These are phyloP conservation scores for Pseudomugil gertrudae DNA, from an alignment of 2,797 vertebrate genomes.

Conservation along the genomic window DNA sequence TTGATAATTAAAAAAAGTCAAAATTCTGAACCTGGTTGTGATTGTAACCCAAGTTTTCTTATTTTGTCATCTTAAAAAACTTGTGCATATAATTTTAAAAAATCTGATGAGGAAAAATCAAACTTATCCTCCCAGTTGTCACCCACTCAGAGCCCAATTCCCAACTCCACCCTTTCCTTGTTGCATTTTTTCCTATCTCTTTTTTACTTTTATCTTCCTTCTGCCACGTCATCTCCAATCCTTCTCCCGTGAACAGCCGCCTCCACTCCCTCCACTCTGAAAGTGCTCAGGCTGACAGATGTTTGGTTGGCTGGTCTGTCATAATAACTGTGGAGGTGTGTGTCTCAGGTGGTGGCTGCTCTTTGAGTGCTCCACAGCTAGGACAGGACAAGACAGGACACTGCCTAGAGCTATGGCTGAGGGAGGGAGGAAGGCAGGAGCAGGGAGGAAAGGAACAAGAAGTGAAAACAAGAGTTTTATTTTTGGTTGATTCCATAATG, in stretches of 20 bases:
- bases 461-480: constrained; percentile 5
- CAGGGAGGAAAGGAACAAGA: constrained; percentile 5
- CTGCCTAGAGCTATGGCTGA: constrained; percentile 40
- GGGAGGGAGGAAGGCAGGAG: constrained; percentile 30
- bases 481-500: constrained; percentile 13
- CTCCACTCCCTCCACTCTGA: constrained; percentile 34
- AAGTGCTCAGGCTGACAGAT: constrained; percentile 67
- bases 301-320: constrained; percentile 67
- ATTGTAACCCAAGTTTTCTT: constrained; percentile 1
- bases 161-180: neutral
- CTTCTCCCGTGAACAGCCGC: constrained; percentile 6
- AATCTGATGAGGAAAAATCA: neutral
- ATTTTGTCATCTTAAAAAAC: neutral
- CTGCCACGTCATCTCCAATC: neutral
- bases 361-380: constrained; percentile 60
- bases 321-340: constrained; percentile 57
- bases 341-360: constrained; percentile 65
- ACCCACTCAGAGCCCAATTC: constrained; percentile 4
- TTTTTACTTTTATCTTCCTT: constrained; percentile 16
- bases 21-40: neutral
- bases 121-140: neutral
- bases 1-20: neutral
- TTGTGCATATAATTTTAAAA: neutral
- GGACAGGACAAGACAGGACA: constrained; percentile 56
- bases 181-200: constrained; percentile 1